Percentiles rank a stretch among this genome's conserved stretches.
These are phyloP conservation scores for Fistularia commersonii DNA, from an alignment of 2,797 vertebrate genomes.

Conservation along the genomic window DNA sequence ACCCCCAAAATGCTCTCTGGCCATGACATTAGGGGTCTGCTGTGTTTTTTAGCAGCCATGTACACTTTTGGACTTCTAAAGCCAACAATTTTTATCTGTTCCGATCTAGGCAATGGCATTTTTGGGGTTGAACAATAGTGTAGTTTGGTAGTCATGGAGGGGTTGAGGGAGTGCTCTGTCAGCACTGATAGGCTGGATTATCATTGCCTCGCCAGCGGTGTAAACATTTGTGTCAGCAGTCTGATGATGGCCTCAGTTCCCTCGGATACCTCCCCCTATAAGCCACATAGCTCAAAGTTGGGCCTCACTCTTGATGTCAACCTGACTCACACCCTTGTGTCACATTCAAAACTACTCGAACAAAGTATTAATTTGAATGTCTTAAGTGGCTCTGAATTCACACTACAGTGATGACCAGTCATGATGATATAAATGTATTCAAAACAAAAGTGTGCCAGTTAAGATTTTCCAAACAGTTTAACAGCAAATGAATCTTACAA, in stretches of 20 bases:
- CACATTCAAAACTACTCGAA: conserved; percentile 56
- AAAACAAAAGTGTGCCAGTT: neutral
- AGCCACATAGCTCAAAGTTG: conserved; percentile 21
- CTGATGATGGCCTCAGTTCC: conserved; percentile 38
- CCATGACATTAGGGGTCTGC: no score
- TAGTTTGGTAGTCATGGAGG: conserved; percentile 18
- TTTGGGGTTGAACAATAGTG: conserved; percentile 1
- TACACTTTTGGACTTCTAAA: neutral
- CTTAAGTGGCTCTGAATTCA: conserved; percentile 8
- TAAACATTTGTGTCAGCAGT: conserved; percentile 68
- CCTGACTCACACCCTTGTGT: conserved; percentile 37
- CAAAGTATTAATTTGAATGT: conserved; percentile 18
- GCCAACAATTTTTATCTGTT: neutral
- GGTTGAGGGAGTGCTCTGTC: conserved; percentile 34
- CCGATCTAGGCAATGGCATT: conserved; percentile 8
- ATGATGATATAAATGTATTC: conserved; percentile 6
- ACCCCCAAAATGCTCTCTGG: no score
- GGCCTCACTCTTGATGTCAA: conserved; percentile 31
- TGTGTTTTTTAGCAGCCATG: no score
- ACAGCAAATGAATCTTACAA: no score
- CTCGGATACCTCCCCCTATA: conserved; percentile 39
- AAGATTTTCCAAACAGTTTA: no score
- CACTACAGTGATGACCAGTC: conserved; percentile 3
- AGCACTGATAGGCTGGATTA: conserved; percentile 67
- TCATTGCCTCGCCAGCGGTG: conserved; percentile 51